Evolutionary conservation across 2,797 vertebrate species (phyloP).

Genomic region (Triplophysa bombifrons): DNA sequence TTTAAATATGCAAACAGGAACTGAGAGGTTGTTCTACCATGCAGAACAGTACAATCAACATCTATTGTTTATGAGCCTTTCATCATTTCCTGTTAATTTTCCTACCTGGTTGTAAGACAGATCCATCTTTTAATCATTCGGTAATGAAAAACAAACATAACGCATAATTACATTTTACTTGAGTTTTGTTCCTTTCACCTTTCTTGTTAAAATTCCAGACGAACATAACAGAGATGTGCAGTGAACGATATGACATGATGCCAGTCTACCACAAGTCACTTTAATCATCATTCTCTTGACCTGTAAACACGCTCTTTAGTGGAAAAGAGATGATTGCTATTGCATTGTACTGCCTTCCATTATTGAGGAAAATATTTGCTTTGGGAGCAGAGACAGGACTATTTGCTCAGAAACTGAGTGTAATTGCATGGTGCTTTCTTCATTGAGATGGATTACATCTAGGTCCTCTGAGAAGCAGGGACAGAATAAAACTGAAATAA

Average conservation of each 20-base stretch:
- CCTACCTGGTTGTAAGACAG: not conserved
- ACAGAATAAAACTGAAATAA: not conserved
- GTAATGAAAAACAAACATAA: not conserved
- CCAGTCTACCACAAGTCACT: conserved; percentile 16
- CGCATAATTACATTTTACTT: not conserved
- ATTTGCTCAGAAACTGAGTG: conserved; percentile 73
- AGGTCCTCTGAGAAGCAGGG: conserved; percentile 2
- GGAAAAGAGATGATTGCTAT: conserved; percentile 42
- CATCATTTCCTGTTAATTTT: conserved; percentile 2
- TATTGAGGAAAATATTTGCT: conserved; percentile 51
- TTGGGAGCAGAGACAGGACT: conserved; percentile 52
- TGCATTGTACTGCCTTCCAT: conserved; percentile 47
- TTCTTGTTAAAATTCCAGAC: conserved; percentile 13
- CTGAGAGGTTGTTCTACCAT: conserved; percentile 48
- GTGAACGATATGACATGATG: not conserved
- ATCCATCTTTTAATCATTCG: not conserved
- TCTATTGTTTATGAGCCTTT: conserved; percentile 23
- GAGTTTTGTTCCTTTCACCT: too few relatives aligned
- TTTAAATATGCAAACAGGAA: conserved; percentile 64
- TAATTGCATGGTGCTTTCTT: conserved; percentile 74
- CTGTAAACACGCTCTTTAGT: conserved; percentile 47
- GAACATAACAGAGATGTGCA: conserved; percentile 1
- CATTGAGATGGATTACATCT: conserved; percentile 64
- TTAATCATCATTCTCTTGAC: conserved; percentile 28
- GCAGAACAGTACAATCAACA: conserved; percentile 32